Conservation (phyloP, 2,888 invertebrate genomes). For the Atrina japonica region DNA sequence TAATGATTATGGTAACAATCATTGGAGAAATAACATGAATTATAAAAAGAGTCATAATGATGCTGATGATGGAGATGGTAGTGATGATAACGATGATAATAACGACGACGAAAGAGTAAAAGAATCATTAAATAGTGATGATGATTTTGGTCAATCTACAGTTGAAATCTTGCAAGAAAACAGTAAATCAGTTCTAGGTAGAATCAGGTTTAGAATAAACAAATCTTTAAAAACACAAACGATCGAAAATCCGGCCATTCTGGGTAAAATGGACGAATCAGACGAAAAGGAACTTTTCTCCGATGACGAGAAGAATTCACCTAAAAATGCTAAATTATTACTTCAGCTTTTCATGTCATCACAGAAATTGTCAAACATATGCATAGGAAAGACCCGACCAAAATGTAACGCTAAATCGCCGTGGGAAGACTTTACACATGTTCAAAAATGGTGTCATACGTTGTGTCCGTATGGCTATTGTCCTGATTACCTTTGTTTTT, state of each 20-base stretch:
- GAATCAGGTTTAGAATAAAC: too few relatives aligned
- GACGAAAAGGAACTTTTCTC: background rate
- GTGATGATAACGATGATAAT: background rate
- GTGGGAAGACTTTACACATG: constrained; percentile 17
- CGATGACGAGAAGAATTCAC: background rate
- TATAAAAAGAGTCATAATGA: background rate
- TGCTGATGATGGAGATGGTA: background rate
- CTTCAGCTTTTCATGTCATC: constrained; percentile 8
- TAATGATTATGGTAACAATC: background rate
- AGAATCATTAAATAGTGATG: background rate
- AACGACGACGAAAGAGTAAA: background rate
- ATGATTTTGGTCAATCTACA: too few relatives aligned
- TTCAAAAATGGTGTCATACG: constrained; percentile 24
- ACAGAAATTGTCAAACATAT: background rate
- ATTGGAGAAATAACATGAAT: background rate
- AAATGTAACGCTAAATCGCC: background rate
- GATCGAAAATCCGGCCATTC: too few relatives aligned
- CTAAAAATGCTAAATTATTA: background rate
- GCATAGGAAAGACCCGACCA: background rate
- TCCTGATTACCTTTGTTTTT: constrained; percentile 14
- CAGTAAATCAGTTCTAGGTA: too few relatives aligned
- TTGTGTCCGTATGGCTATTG: constrained; percentile 30
- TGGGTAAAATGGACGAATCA: too few relatives aligned
- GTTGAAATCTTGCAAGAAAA: too few relatives aligned
- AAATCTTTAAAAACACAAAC: too few relatives aligned